These are phyloP conservation scores for Eretmochelys imbricata DNA, from an alignment of 2,113 vertebrate species.

Conservation along the genomic window DNA sequence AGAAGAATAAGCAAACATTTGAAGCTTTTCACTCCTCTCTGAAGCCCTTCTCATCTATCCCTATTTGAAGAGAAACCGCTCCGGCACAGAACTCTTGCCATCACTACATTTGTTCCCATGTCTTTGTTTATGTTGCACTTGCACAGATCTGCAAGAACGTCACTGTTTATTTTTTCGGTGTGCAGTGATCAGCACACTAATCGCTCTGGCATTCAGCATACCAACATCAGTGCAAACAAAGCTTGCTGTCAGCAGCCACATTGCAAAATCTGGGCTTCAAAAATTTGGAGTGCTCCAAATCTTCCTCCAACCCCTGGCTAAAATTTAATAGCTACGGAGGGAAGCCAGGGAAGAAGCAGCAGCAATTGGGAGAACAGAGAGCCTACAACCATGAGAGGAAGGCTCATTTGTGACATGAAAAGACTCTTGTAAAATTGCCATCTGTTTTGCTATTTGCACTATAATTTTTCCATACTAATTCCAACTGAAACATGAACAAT, in stretches of 20 bases:
- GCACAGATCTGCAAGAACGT: not conserved
- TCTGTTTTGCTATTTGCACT: constrained; percentile 54
- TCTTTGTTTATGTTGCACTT: not conserved
- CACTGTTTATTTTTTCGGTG: not conserved
- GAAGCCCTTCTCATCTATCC: not conserved
- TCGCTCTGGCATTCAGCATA: not conserved
- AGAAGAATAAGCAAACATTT: not conserved
- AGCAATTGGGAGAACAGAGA: constrained; percentile 40
- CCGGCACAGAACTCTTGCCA: not conserved
- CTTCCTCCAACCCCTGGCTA: constrained; percentile 55
- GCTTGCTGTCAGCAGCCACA: constrained; percentile 34
- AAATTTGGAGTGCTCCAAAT: constrained; percentile 57
- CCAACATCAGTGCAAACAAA: constrained; percentile 7
- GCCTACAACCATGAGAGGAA: constrained; percentile 26
- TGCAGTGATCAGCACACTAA: not conserved
- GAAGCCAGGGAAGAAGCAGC: constrained; percentile 57
- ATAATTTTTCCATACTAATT: constrained; percentile 40
- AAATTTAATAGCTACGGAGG: constrained; percentile 70
- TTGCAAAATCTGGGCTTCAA: constrained; percentile 28
- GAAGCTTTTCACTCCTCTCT: not conserved
- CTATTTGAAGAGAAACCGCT: not conserved
- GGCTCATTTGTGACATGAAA: constrained; percentile 53
- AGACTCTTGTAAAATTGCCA: constrained; percentile 60
- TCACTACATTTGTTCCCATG: not conserved
- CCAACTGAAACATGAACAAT: constrained; percentile 56